phyloP scores from a whole-genome alignment of 2,888 invertebrate species.

The Epistrophella euchroma region DNA sequence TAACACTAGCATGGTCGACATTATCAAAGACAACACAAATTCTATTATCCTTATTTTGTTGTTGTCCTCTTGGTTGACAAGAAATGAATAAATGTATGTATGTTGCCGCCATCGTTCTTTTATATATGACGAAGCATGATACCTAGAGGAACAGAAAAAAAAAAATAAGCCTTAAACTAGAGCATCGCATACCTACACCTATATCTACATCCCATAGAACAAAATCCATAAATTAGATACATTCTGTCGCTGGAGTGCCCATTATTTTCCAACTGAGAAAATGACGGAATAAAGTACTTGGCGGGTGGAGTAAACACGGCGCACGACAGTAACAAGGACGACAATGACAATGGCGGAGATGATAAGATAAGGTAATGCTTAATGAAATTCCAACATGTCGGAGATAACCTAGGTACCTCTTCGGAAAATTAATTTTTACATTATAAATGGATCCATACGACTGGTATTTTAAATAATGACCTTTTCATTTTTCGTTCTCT shows the following conservation, averaged over 20 bases:
- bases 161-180: neutral
- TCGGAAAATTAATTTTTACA: slow-evolving; percentile 69
- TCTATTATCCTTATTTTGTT: slow-evolving; percentile 15
- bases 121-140: neutral
- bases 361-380: slow-evolving; percentile 58
- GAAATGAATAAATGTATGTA: neutral
- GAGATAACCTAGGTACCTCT: slow-evolving; percentile 42
- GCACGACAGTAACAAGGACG: neutral
- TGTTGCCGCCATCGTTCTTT: neutral
- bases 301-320: neutral
- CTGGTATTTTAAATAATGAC: slow-evolving; percentile 33
- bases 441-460: slow-evolving; percentile 64
- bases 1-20: neutral
- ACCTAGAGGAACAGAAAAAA: neutral
- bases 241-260: slow-evolving; percentile 57
- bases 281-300: neutral
- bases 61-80: slow-evolving; percentile 27
- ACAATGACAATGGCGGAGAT: neutral
- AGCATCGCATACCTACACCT: too few relatives aligned
- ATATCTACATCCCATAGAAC: slow-evolving; percentile 28
- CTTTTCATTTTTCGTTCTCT: neutral
- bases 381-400: slow-evolving; percentile 72
- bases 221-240: slow-evolving; percentile 71
- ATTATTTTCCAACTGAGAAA: slow-evolving; percentile 39
- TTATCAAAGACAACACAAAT: slow-evolving; percentile 2